Conservation (phyloP, 2,113 vertebrate genomes). For the Epinephelus fuscoguttatus region DNA sequence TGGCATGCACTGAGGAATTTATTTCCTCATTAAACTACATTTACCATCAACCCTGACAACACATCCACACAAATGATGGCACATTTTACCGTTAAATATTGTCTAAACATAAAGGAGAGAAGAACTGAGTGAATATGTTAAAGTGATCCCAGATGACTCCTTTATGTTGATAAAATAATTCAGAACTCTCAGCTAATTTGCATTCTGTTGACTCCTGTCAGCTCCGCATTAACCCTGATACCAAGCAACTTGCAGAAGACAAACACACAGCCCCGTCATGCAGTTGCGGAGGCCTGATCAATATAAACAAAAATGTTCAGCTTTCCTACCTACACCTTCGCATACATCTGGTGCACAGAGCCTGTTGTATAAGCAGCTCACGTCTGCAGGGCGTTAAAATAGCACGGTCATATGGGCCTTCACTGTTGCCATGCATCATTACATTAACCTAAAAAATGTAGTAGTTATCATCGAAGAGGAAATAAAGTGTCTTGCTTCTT, state of each 20-base stretch:
- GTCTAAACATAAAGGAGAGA: constrained; percentile 1
- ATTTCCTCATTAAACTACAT: too few species aligned
- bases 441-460: neutral
- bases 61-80: too few species aligned
- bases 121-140: neutral
- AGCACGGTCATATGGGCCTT: constrained; percentile 28
- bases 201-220: neutral
- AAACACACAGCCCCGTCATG: neutral
- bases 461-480: neutral
- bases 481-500: neutral
- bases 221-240: neutral
- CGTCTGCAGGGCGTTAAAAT: constrained; percentile 20
- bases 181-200: neutral
- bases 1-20: too few species aligned
- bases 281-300: neutral
- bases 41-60: too few species aligned
- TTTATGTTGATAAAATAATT: neutral
- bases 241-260: constrained; percentile 19
- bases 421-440: constrained; percentile 2
- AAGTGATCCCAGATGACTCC: neutral
- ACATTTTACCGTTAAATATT: neutral
- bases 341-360: constrained; percentile 9
- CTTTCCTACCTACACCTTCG: constrained; percentile 24
- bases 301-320: constrained; percentile 41
- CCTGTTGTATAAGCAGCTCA: constrained; percentile 35